A percentile compares a stretch with the other conserved stretches of the same genome.
Conservation (phyloP, 2,888 invertebrate genomes). For the Dolichopus griseipennis region DNA sequence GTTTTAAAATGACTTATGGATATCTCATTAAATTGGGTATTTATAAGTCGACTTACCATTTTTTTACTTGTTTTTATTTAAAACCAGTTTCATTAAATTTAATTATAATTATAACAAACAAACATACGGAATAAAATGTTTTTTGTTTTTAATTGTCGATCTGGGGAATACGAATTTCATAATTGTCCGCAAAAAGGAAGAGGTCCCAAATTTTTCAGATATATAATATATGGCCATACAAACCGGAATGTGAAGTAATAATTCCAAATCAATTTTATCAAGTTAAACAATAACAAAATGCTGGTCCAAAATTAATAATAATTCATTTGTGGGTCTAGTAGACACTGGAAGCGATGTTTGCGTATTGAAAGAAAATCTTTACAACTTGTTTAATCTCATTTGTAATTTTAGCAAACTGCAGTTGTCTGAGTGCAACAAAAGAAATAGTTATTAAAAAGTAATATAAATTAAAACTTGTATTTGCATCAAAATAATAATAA, state of each 20-base stretch:
- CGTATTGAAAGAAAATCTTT: slow-evolving; percentile 13
- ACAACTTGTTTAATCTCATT: slow-evolving; percentile 8
- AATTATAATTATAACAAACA: too few species aligned
- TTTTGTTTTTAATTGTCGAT: slow-evolving; percentile 21
- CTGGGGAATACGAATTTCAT: slow-evolving; percentile 17
- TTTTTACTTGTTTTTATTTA: too few species aligned
- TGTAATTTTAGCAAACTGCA: neutral
- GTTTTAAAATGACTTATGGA: too few species aligned
- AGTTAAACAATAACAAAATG: slow-evolving; percentile 11
- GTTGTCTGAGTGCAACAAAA: too few species aligned
- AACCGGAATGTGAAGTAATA: neutral
- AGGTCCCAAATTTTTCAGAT: slow-evolving; percentile 30
- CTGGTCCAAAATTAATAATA: slow-evolving; percentile 10
- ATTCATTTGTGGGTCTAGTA: slow-evolving; percentile 14
- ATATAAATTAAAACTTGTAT: too few species aligned
- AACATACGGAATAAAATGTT: too few species aligned
- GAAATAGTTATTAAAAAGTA: too few species aligned
- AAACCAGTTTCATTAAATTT: too few species aligned
- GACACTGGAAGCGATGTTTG: slow-evolving; percentile 19
- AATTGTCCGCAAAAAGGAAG: slow-evolving; percentile 21
- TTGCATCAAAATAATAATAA: too few species aligned
- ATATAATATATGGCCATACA: slow-evolving; percentile 27
- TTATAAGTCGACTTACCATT: too few species aligned
- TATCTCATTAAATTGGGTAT: too few species aligned
- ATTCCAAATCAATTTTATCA: neutral